Percentiles rank a stretch among this genome's conserved stretches.
Conservation (phyloP, 2,113 vertebrate species). For the Trogon melanurus region DNA sequence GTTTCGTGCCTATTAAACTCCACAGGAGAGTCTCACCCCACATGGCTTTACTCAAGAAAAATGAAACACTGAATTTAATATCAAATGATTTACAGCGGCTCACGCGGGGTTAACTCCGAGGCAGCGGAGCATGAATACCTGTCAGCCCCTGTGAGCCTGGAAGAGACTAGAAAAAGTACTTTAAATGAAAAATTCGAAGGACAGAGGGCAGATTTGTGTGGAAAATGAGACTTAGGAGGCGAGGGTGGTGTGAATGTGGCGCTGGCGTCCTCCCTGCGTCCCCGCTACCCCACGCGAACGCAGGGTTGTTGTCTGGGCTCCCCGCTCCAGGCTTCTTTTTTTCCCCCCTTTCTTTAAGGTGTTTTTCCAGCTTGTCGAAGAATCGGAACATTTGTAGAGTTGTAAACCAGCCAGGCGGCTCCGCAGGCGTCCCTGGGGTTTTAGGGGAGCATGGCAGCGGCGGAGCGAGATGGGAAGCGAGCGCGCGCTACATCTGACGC, state of each 20-base stretch:
- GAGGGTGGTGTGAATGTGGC: accelerated
- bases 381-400: slow-evolving; percentile 7
- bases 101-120: slow-evolving; percentile 50
- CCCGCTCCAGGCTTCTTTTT: neutral
- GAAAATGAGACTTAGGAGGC: neutral
- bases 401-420: neutral
- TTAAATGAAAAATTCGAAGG: slow-evolving; percentile 30
- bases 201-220: neutral
- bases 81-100: slow-evolving; percentile 43
- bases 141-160: neutral
- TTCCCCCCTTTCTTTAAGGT: neutral
- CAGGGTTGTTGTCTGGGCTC: neutral
- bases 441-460: neutral
- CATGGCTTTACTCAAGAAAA: slow-evolving; percentile 9
- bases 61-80: slow-evolving; percentile 45
- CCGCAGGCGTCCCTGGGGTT: neutral
- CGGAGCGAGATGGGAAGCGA: neutral
- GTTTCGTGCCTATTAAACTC: slow-evolving; percentile 19
- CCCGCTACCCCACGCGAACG: accelerated
- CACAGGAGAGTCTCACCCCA: neutral
- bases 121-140: slow-evolving; percentile 55
- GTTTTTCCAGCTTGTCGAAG: neutral
- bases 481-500: neutral
- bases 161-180: neutral
- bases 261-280: accelerated